A percentile compares a stretch with the other conserved stretches of the same genome.
Evolutionary conservation across 2,797 vertebrate genomes (phyloP).

Genomic region (Luscinia megarhynchos): DNA sequence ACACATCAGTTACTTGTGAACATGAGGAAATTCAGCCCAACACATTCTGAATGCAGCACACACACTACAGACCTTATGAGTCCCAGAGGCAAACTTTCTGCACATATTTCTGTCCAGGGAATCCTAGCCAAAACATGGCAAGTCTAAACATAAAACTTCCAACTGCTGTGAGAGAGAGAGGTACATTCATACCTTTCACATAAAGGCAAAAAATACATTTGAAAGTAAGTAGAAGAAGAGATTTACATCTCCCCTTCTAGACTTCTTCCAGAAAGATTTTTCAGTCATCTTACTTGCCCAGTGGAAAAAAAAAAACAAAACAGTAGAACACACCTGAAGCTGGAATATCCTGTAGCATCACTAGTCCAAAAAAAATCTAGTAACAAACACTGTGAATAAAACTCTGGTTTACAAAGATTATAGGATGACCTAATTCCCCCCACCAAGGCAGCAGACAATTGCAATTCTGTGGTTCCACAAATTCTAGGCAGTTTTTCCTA

Average conservation of each 20-base stretch:
- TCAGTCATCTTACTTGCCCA: not conserved
- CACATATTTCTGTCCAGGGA: slow-evolving; percentile 31
- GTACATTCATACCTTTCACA: slow-evolving; percentile 42
- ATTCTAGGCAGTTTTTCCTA: not conserved
- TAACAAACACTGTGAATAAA: not conserved
- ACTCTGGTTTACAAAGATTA: not conserved
- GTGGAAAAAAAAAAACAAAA: not conserved
- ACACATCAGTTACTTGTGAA: not conserved
- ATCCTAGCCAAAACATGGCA: slow-evolving; percentile 41
- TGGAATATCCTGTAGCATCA: not conserved
- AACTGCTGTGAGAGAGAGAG: not conserved
- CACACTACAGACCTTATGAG: not conserved
- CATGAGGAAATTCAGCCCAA: not conserved
- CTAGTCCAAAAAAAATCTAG: not conserved
- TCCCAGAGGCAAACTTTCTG: slow-evolving; percentile 35
- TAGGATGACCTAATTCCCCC: not conserved
- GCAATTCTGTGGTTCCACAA: not conserved
- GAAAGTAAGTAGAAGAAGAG: not conserved
- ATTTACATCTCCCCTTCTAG: not conserved
- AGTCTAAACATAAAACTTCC: slow-evolving; percentile 40
- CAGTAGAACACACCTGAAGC: not conserved
- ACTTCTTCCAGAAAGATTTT: not conserved
- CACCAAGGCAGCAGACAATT: not conserved
- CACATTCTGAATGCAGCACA: not conserved
- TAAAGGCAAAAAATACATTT: not conserved